phyloP scores from a whole-genome alignment of 2,888 invertebrate genomes.

The Clistopyga incitator region DNA sequence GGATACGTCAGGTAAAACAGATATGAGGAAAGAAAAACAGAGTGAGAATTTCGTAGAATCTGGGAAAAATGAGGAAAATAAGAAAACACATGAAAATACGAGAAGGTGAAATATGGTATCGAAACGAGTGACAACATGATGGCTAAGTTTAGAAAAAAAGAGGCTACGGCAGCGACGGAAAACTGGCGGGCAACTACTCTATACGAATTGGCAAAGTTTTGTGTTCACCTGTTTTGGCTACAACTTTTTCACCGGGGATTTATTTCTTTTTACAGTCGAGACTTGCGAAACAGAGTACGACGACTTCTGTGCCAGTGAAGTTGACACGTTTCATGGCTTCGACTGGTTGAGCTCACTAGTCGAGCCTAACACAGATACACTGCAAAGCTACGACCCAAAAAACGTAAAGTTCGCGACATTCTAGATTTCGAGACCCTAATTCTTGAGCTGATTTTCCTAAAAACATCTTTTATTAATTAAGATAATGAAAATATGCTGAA shows the following conservation, averaged over 20 bases:
- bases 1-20: background rate
- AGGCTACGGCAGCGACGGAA: background rate
- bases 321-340: constrained; percentile 4
- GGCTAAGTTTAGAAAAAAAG: constrained; percentile 17
- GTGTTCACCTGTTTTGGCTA: constrained; percentile 62
- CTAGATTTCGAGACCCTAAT: background rate
- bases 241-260: constrained; percentile 71
- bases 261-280: constrained; percentile 65
- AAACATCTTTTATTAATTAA: too few species aligned
- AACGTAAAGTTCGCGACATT: background rate
- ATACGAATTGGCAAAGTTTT: constrained; percentile 69
- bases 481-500: too few species aligned
- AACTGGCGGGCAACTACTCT: constrained; percentile 22
- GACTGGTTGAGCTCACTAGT: background rate
- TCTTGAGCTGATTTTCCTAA: background rate
- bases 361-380: background rate
- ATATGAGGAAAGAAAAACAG: background rate
- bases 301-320: background rate
- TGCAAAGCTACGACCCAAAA: background rate
- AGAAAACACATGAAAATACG: constrained; percentile 21
- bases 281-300: background rate
- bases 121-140: constrained; percentile 57
- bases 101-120: constrained; percentile 45
- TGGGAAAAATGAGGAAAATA: background rate
- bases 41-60: background rate